A percentile compares a stretch with the other conserved stretches of the same genome.
phyloP scores from a whole-genome alignment of 2,888 invertebrate genomes.

The Eulithis testata region DNA sequence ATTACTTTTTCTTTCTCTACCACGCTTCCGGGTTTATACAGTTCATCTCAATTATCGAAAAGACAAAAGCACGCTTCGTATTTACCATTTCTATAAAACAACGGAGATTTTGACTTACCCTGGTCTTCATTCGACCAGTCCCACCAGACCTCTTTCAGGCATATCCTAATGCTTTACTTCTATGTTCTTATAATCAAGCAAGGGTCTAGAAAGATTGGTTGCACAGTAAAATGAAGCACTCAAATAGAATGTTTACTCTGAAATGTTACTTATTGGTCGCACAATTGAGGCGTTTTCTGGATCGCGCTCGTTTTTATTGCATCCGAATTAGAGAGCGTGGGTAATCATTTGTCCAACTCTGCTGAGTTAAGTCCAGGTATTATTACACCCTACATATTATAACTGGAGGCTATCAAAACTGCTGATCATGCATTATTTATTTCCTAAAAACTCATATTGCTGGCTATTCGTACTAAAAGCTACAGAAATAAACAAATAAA shows the following conservation, averaged over 20 bases:
- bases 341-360: neutral
- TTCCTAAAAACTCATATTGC: neutral
- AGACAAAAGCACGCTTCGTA: slow-evolving; percentile 42
- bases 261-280: neutral
- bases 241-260: neutral
- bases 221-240: neutral
- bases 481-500: neutral
- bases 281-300: neutral
- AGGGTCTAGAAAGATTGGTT: neutral
- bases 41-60: slow-evolving; percentile 10
- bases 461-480: neutral
- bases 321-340: neutral
- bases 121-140: neutral
- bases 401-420: neutral
- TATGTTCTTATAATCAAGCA: slow-evolving; percentile 2
- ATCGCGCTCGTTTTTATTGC: neutral
- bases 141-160: neutral
- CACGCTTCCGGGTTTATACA: neutral
- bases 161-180: neutral
- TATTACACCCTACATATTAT: neutral
- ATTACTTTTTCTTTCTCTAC: neutral
- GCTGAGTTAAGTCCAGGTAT: neutral
- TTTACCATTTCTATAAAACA: slow-evolving; percentile 41
- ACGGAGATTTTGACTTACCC: neutral
- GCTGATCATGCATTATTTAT: neutral